phyloP scores from a whole-genome alignment of 2,888 invertebrate genomes.

The Nephrotoma guestfalica region DNA sequence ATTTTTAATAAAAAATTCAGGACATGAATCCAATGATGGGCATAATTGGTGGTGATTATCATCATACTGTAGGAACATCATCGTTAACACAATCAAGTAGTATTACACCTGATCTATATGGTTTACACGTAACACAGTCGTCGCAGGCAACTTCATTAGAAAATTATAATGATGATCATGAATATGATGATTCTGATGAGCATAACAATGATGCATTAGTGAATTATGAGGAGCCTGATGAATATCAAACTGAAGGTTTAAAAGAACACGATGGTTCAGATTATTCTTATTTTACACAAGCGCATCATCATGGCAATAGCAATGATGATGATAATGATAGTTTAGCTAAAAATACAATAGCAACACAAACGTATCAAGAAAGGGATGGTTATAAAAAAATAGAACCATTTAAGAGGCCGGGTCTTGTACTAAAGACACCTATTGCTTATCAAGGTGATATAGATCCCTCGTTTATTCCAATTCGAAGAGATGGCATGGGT shows the following conservation, averaged over 20 bases:
- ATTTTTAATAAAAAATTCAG: conserved; percentile 16
- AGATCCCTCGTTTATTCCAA: conserved; percentile 73
- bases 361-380: conserved; percentile 7
- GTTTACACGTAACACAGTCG: conserved; percentile 15
- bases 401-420: conserved; percentile 58
- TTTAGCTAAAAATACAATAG: neutral
- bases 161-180: conserved; percentile 18
- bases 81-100: conserved; percentile 12
- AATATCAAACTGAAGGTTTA: conserved; percentile 11
- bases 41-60: conserved; percentile 32
- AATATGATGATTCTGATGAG: conserved; percentile 13
- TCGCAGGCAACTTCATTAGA: conserved; percentile 21
- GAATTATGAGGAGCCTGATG: conserved; percentile 12
- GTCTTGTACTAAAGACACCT: conserved; percentile 57
- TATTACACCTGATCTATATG: conserved; percentile 5
- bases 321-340: neutral
- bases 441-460: conserved; percentile 66
- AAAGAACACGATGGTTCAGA: conserved; percentile 7
- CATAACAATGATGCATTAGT: conserved; percentile 15
- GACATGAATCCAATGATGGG: conserved; percentile 34
- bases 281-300: conserved; percentile 1
- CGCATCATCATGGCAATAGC: neutral
- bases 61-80: conserved; percentile 23
- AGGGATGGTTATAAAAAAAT: conserved; percentile 35
- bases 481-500: conserved; percentile 83